Evolutionary conservation across 1,140 invertebrate genomes (phyloP).

Genomic region (Pseudachorutes palmiensis): DNA sequence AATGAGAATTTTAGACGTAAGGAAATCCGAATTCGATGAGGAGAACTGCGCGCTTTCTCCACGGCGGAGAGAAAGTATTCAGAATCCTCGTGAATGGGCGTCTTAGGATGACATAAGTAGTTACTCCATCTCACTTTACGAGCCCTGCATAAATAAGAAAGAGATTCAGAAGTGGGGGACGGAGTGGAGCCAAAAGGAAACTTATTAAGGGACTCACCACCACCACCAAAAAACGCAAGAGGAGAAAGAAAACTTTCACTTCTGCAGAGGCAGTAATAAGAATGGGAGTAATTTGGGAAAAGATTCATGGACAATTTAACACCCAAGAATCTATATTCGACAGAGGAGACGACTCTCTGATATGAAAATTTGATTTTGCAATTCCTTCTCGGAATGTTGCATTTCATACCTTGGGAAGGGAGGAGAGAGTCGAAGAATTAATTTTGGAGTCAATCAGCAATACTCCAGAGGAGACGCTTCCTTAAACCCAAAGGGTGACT

Average conservation of each 20-base stretch:
- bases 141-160: slow-evolving; percentile 4
- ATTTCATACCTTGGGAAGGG: neutral
- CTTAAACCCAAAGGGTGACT: no score
- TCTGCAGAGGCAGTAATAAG: neutral
- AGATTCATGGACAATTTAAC: slow-evolving; percentile 9
- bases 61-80: neutral
- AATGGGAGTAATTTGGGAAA: neutral
- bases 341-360: neutral
- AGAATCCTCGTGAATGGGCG: neutral
- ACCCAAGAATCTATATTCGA: neutral
- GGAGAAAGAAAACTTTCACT: neutral
- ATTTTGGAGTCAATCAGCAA: no score
- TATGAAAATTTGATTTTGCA: neutral
- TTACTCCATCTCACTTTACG: slow-evolving; percentile 9
- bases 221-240: neutral
- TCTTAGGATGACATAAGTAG: slow-evolving; percentile 10
- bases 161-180: neutral
- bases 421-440: no score
- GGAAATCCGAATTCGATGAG: slow-evolving; percentile 2
- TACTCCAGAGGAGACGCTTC: no score
- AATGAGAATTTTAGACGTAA: slow-evolving; percentile 4
- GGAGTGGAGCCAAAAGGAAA: neutral
- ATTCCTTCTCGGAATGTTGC: no score
- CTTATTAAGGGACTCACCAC: no score
- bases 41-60: neutral